Conservation (phyloP, 2,888 invertebrate species). For the Luperina nickerlii region DNA sequence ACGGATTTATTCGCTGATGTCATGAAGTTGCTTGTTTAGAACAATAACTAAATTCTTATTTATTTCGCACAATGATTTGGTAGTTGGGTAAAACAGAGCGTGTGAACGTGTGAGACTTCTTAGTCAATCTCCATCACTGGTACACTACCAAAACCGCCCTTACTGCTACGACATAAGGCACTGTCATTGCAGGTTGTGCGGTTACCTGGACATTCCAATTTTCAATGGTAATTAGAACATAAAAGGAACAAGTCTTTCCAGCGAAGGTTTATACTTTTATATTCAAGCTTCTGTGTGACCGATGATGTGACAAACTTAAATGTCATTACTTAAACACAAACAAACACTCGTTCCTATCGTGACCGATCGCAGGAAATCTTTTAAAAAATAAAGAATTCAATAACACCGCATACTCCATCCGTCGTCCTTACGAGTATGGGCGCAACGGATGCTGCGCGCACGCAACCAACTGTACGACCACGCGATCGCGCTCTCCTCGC, state of each 20-base stretch:
- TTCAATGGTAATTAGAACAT: background rate
- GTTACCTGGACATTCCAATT: background rate
- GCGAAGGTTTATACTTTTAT: too few species aligned
- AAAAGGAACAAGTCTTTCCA: background rate
- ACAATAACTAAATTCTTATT: background rate
- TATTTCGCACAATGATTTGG: too few species aligned
- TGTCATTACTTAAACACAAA: background rate
- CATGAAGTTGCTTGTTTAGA: too few species aligned
- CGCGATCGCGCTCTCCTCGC: constrained; percentile 45
- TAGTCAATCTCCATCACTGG: too few species aligned
- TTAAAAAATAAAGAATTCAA: constrained; percentile 15
- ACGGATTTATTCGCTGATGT: background rate
- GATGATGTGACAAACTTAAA: background rate
- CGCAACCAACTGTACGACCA: constrained; percentile 42
- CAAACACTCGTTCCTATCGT: background rate
- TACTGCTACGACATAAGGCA: background rate
- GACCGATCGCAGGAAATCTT: constrained; percentile 2
- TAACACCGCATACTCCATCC: constrained; percentile 13
- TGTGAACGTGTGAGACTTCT: background rate
- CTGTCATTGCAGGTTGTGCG: background rate
- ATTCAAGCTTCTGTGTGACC: background rate
- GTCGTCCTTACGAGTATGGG: constrained; percentile 17
- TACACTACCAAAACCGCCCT: background rate
- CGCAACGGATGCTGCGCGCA: constrained; percentile 44
- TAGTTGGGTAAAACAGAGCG: background rate